phyloP scores from a whole-genome alignment of 2,888 invertebrate genomes.

The Microchrysa polita region DNA sequence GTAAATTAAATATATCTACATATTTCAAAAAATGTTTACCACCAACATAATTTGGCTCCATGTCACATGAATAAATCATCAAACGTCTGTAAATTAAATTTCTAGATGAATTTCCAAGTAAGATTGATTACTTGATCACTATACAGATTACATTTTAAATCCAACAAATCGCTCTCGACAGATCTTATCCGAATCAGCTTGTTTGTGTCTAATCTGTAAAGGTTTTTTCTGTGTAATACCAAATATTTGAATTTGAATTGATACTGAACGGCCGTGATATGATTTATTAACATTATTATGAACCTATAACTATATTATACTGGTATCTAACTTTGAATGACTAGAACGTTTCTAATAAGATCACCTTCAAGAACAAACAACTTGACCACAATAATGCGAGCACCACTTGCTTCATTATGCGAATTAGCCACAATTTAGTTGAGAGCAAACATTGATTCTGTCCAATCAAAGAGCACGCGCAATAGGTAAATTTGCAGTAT shows the following conservation, averaged over 20 bases:
- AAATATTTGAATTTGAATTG: constrained; percentile 28
- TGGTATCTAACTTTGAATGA: too few relatives aligned
- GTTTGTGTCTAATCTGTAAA: too few relatives aligned
- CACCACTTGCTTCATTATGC: neutral
- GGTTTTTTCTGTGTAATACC: too few relatives aligned
- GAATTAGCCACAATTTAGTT: neutral
- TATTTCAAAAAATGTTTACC: too few relatives aligned
- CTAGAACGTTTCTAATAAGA: constrained; percentile 24
- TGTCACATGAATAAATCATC: too few relatives aligned
- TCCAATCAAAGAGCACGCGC: neutral
- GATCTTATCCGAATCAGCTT: neutral
- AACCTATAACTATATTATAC: too few relatives aligned
- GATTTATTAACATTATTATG: constrained; percentile 10
- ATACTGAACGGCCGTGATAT: constrained; percentile 28
- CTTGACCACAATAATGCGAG: constrained; percentile 19
- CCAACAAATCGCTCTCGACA: neutral
- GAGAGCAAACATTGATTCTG: neutral
- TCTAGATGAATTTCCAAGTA: neutral
- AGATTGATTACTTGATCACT: too few relatives aligned
- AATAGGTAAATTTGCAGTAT: neutral
- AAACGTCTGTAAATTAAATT: neutral
- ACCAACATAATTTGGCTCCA: too few relatives aligned
- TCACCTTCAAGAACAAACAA: constrained; percentile 36
- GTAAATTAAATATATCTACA: too few relatives aligned
- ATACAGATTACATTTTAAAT: too few relatives aligned